phyloP scores from a whole-genome alignment of 2,888 invertebrate genomes.

The Megastigmus dorsalis region DNA sequence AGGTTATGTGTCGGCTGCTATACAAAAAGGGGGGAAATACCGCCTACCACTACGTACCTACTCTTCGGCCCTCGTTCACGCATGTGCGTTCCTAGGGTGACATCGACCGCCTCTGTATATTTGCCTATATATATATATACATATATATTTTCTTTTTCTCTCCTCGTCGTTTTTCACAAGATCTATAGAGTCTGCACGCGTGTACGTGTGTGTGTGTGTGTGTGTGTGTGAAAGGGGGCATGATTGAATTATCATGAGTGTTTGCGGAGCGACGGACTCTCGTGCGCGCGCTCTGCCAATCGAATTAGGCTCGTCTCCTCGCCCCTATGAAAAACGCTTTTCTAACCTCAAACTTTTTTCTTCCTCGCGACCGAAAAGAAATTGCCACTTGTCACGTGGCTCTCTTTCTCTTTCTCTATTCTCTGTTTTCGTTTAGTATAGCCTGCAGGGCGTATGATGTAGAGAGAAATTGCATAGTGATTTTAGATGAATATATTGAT shows the following conservation, averaged over 20 bases:
- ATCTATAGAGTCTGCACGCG: too few relatives aligned
- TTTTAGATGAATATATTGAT: too few relatives aligned
- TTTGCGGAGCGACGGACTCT: conserved; percentile 73
- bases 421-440: neutral
- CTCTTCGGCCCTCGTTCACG: conserved; percentile 39
- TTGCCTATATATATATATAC: too few relatives aligned
- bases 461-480: neutral
- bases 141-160: too few relatives aligned
- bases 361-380: neutral
- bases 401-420: too few relatives aligned
- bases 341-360: conserved; percentile 5
- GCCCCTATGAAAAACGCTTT: too few relatives aligned
- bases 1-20: too few relatives aligned
- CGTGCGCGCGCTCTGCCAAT: conserved; percentile 72
- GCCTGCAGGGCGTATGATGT: neutral
- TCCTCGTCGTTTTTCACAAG: too few relatives aligned
- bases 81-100: conserved; percentile 28
- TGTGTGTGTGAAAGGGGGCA: conserved; percentile 53
- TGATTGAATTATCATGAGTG: conserved; percentile 75
- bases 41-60: too few relatives aligned
- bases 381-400: neutral
- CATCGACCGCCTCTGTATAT: neutral
- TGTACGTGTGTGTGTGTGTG: neutral
- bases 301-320: conserved; percentile 67
- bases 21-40: neutral